These are phyloP conservation scores for Brienomyrus longianalis DNA, from an alignment of 2,113 vertebrate genomes.

Conservation along the genomic window DNA sequence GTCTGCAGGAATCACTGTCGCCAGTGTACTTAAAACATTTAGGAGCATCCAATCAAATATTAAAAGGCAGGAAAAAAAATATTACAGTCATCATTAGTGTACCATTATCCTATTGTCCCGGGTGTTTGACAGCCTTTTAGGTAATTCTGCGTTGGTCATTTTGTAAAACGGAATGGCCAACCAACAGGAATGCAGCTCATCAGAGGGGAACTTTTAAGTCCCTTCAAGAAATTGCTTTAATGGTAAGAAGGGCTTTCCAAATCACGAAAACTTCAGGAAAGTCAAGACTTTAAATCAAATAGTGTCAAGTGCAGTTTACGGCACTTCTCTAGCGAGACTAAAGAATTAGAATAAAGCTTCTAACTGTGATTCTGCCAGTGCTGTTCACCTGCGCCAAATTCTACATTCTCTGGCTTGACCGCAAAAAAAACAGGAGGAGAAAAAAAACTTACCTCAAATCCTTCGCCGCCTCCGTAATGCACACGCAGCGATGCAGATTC, in stretches of 20 bases:
- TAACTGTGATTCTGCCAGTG: not conserved
- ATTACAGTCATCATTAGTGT: conserved; percentile 34
- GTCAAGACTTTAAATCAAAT: not conserved
- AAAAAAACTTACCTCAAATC: conserved; percentile 7
- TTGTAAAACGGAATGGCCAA: not conserved
- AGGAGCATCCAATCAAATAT: conserved; percentile 62
- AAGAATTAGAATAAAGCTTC: not conserved
- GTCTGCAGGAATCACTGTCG: conserved; percentile 43
- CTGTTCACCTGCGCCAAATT: not conserved
- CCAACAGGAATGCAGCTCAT: not conserved
- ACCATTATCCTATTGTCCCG: conserved; percentile 23
- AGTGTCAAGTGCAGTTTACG: not conserved
- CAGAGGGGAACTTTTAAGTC: not conserved
- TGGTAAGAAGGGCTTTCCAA: not conserved
- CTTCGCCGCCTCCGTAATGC: conserved; percentile 1
- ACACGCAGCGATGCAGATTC: not conserved
- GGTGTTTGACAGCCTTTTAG: not conserved
- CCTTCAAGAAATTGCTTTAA: not conserved
- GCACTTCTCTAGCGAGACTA: not conserved
- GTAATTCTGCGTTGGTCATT: not conserved
- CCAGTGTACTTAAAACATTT: conserved; percentile 59
- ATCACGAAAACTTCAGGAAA: not conserved
- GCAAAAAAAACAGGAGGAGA: not conserved
- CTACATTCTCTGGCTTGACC: not conserved
- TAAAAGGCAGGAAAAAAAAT: conserved; percentile 50